These are phyloP conservation scores for Drosophila borealis DNA, from an alignment of 2,888 invertebrate species.

Conservation along the genomic window DNA sequence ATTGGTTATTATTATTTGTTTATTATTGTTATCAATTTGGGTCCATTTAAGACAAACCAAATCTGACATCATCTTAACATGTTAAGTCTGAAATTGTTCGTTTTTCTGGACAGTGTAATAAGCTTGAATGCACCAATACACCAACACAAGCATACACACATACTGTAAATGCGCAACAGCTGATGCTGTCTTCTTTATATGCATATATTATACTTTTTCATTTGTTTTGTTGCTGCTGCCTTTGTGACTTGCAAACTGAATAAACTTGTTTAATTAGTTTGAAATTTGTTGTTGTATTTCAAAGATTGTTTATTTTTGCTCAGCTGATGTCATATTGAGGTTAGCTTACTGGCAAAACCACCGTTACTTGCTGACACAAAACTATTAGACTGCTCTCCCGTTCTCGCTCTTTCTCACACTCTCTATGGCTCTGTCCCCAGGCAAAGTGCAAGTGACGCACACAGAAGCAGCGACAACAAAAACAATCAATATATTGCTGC, in stretches of 20 bases:
- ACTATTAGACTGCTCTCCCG: neutral
- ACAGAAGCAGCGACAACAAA: constrained; percentile 27
- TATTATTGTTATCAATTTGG: too few relatives aligned
- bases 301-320: constrained; percentile 51
- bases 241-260: constrained; percentile 46
- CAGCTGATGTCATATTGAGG: constrained; percentile 68
- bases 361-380: constrained; percentile 40
- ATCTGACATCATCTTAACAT: constrained; percentile 39
- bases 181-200: constrained; percentile 52
- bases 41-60: neutral
- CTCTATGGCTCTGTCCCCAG: neutral
- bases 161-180: constrained; percentile 67
- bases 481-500: constrained; percentile 66
- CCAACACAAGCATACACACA: constrained; percentile 11
- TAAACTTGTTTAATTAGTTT: constrained; percentile 59
- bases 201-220: neutral
- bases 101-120: constrained; percentile 40
- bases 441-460: constrained; percentile 50
- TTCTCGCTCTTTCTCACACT: constrained; percentile 1
- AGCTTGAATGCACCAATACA: constrained; percentile 18
- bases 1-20: too few relatives aligned
- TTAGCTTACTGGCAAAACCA: constrained; percentile 16
- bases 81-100: neutral
- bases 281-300: constrained; percentile 24
- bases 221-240: constrained; percentile 11